These are phyloP conservation scores for Rhinogobius similis DNA, from an alignment of 2,113 vertebrate genomes.

Conservation along the genomic window DNA sequence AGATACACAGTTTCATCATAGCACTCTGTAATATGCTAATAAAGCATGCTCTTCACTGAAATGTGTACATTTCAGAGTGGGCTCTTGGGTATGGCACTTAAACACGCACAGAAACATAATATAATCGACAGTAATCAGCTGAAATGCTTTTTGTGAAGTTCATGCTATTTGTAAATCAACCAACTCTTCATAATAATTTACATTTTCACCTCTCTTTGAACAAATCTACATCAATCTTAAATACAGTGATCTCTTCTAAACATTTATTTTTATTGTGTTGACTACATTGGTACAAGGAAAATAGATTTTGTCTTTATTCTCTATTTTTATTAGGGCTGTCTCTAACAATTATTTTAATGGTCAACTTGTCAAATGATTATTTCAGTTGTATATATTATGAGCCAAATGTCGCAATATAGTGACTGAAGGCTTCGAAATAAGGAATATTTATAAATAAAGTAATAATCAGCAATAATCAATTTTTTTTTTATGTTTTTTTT, in stretches of 20 bases:
- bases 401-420: no score
- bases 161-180: background rate
- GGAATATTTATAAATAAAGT: no score
- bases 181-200: background rate
- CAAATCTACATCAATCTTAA: background rate
- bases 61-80: slow-evolving; percentile 29
- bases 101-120: slow-evolving; percentile 40
- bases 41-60: slow-evolving; percentile 41
- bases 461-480: no score
- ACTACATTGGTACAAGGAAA: no score
- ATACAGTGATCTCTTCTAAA: background rate
- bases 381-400: no score
- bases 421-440: no score
- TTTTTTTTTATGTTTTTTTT: no score
- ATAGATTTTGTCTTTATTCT: no score
- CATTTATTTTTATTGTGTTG: background rate
- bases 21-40: slow-evolving; percentile 57
- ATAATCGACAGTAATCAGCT: slow-evolving; percentile 7
- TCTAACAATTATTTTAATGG: no score
- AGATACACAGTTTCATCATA: slow-evolving; percentile 48
- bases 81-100: slow-evolving; percentile 26
- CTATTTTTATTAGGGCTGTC: no score
- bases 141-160: background rate
- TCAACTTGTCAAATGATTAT: no score
- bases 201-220: background rate